These are phyloP conservation scores for Ryuthela nishihirai DNA, from an alignment of 2,888 invertebrate species.

Conservation along the genomic window DNA sequence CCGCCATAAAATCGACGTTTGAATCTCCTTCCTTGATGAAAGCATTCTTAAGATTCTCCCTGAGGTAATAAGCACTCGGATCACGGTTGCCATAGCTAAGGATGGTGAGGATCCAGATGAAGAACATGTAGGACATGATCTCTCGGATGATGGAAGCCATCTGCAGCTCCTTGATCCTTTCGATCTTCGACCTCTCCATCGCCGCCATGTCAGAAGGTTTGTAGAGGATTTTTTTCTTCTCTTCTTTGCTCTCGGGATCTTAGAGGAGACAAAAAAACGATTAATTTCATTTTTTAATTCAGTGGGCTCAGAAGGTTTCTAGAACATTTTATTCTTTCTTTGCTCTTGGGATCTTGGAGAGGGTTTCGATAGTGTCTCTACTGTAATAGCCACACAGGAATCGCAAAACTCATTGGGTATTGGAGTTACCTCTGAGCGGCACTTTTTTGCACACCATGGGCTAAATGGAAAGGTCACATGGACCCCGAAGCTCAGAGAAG, in stretches of 20 bases:
- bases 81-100: slow-evolving; percentile 53
- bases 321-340: too few species aligned
- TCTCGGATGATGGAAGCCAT: slow-evolving; percentile 54
- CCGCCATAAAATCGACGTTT: slow-evolving; percentile 32
- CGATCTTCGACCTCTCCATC: slow-evolving; percentile 49
- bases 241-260: slow-evolving; percentile 24
- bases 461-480: too few species aligned
- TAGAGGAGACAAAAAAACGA: too few species aligned
- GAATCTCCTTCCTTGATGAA: slow-evolving; percentile 42
- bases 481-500: too few species aligned
- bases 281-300: too few species aligned
- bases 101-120: slow-evolving; percentile 53
- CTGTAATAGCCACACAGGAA: too few species aligned
- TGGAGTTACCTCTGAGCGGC: too few species aligned
- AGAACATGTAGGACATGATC: slow-evolving; percentile 52
- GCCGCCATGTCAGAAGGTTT: slow-evolving; percentile 49
- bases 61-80: slow-evolving; percentile 50
- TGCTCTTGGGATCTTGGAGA: too few species aligned
- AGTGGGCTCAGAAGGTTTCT: too few species aligned
- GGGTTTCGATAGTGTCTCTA: too few species aligned
- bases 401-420: too few species aligned
- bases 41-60: slow-evolving; percentile 48
- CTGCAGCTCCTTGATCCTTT: slow-evolving; percentile 52
- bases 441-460: too few species aligned
- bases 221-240: slow-evolving; percentile 26